A percentile compares a stretch with the other conserved stretches of the same genome.
These are phyloP conservation scores for Gadopsis marmoratus DNA, from an alignment of 2,797 vertebrate genomes.

Conservation along the genomic window DNA sequence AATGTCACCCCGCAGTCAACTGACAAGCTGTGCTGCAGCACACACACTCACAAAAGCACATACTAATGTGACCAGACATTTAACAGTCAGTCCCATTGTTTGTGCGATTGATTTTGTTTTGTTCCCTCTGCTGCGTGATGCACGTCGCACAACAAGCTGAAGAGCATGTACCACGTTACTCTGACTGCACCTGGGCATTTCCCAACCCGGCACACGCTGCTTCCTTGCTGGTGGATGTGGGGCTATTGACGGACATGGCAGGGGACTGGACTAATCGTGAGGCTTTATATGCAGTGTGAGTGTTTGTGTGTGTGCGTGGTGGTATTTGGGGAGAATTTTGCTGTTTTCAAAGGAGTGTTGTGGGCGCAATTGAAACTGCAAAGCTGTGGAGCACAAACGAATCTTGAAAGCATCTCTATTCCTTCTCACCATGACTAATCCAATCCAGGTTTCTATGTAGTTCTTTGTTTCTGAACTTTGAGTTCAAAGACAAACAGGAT, in stretches of 20 bases:
- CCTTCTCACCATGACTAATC: conserved; percentile 23
- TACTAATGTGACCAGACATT: conserved; percentile 49
- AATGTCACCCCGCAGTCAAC: conserved; percentile 36
- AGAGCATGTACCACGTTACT: conserved; percentile 52
- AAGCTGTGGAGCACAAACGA: conserved; percentile 5
- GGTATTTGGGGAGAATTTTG: neutral
- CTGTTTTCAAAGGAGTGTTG: neutral
- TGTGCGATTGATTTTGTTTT: conserved; percentile 66
- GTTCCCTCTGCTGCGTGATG: conserved; percentile 40
- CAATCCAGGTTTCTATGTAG: conserved; percentile 11
- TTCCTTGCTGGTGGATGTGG: conserved; percentile 32
- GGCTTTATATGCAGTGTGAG: conserved; percentile 16
- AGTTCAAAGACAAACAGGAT: conserved; percentile 55
- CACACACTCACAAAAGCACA: neutral
- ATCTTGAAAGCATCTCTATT: conserved; percentile 15
- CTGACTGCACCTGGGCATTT: conserved; percentile 43
- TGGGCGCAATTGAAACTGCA: conserved; percentile 9
- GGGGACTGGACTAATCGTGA: conserved; percentile 7
- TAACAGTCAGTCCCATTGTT: conserved; percentile 62
- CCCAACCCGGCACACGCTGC: conserved; percentile 50
- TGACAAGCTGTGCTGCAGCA: neutral
- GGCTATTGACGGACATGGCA: conserved; percentile 1
- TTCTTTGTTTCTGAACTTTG: conserved; percentile 25
- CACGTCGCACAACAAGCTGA: conserved; percentile 40
- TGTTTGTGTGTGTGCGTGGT: neutral